A percentile compares a stretch with the other conserved stretches of the same genome.
These are phyloP conservation scores for Zaprionus gabonicus DNA, from an alignment of 1,140 invertebrate genomes.

Conservation along the genomic window DNA sequence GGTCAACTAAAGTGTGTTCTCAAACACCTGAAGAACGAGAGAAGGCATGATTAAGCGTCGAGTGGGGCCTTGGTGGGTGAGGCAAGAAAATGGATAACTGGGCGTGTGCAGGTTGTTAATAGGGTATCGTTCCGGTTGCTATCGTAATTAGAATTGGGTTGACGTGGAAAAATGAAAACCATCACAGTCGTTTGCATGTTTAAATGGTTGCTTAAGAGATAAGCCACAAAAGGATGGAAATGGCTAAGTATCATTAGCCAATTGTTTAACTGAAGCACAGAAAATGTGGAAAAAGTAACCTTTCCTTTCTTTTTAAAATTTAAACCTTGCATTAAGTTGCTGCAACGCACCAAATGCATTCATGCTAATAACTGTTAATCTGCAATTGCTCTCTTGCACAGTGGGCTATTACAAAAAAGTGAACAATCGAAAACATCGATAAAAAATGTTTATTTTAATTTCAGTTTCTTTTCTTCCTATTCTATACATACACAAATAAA, in stretches of 20 bases:
- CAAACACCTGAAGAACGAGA: slow-evolving; percentile 9
- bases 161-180: slow-evolving; percentile 33
- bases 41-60: slow-evolving; percentile 8
- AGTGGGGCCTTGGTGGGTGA: neutral
- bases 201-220: neutral
- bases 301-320: neutral
- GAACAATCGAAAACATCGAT: too few species aligned
- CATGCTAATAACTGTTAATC: neutral
- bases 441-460: too few species aligned
- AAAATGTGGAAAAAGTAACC: neutral
- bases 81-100: slow-evolving; percentile 24
- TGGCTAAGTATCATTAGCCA: neutral
- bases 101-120: slow-evolving; percentile 25
- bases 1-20: slow-evolving; percentile 33
- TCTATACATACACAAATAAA: too few species aligned
- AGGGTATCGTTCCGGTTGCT: slow-evolving; percentile 9
- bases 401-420: too few species aligned
- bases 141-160: slow-evolving; percentile 21
- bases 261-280: neutral
- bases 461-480: too few species aligned
- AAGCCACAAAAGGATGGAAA: neutral
- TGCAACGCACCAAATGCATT: neutral
- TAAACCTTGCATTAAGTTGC: neutral
- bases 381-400: neutral
- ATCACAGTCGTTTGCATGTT: slow-evolving; percentile 31